Base-by-base conservation (phyloP, 2,888 invertebrate species). In the Noctuana brunneofusca region DNA sequence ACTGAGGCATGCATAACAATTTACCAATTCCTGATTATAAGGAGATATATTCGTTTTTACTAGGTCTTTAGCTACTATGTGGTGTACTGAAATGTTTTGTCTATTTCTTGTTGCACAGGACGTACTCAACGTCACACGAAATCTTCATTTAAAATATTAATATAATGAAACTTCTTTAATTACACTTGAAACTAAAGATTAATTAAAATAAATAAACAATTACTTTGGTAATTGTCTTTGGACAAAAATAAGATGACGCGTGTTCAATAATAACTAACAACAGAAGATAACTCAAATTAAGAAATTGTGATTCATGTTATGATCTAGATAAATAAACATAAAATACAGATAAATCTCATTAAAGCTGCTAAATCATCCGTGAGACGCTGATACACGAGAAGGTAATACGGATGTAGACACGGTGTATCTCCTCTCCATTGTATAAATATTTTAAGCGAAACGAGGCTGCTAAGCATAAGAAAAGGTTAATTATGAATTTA, bases 31-130 rank as follows among this genome's bases (percentile, higher is more conserved):
- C n/a, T n/a, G 49, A 55, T 48, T 43, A 30, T 43, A 49, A 50
- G 38, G 50, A 50, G 62, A 52, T 38, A 50, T 52, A 53, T 53
- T 60, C 64, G 48, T 62, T 63, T 65, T 64, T 64, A n/a, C n/a
- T n/a, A n/a, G 62, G 55, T 49, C 50, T 22, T 41, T 32, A 60
- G n/a, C n/a, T n/a, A n/a, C n/a, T n/a, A n/a, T n/a, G n/a, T n/a
- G n/a, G n/a, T n/a, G n/a, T n/a, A n/a, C n/a, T n/a, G n/a, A n/a
- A n/a, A n/a, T n/a, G n/a, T n/a, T n/a, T n/a, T n/a, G n/a, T n/a
- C n/a, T n/a, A n/a, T n/a, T n/a, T n/a, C n/a, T n/a, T n/a, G n/a
- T n/a, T n/a, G n/a, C n/a, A n/a, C n/a, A n/a, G n/a, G n/a, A n/a
- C n/a, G n/a, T n/a, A n/a, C n/a, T n/a, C n/a, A n/a, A n/a, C n/a